Conservation (phyloP, 2,797 vertebrate genomes). For the Psittacula echo region DNA sequence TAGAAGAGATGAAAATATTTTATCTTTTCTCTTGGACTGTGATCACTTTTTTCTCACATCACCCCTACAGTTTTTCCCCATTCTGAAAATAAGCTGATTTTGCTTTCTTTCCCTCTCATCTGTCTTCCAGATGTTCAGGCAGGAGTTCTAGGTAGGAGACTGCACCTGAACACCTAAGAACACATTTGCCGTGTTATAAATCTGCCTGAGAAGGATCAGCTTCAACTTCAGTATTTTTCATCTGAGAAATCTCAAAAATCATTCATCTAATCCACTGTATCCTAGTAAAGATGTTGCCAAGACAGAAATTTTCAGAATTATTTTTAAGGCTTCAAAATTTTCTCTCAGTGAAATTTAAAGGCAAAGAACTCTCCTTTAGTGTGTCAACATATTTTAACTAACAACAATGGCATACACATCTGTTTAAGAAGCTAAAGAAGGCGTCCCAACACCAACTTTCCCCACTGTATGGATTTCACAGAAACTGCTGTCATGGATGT, state of each 20-base stretch:
- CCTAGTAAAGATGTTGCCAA: background rate
- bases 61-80: background rate
- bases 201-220: background rate
- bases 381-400: background rate
- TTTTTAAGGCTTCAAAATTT: background rate
- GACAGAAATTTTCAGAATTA: background rate
- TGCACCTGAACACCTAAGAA: background rate
- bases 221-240: background rate
- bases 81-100: background rate
- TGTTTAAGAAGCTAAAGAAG: background rate
- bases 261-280: background rate
- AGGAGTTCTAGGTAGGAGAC: background rate
- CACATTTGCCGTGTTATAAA: background rate
- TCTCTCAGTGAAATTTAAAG: background rate
- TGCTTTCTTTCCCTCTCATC: background rate
- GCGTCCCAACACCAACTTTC: background rate
- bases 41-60: background rate
- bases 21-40: background rate
- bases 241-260: background rate
- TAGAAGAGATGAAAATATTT: background rate
- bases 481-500: background rate
- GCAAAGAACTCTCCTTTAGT: background rate
- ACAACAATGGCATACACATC: background rate
- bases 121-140: conserved; percentile 12
- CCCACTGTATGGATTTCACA: background rate